A percentile compares a stretch with the other conserved stretches of the same genome.
These are phyloP conservation scores for Eupithecia abbreviata DNA, from an alignment of 2,888 invertebrate genomes.

Conservation along the genomic window DNA sequence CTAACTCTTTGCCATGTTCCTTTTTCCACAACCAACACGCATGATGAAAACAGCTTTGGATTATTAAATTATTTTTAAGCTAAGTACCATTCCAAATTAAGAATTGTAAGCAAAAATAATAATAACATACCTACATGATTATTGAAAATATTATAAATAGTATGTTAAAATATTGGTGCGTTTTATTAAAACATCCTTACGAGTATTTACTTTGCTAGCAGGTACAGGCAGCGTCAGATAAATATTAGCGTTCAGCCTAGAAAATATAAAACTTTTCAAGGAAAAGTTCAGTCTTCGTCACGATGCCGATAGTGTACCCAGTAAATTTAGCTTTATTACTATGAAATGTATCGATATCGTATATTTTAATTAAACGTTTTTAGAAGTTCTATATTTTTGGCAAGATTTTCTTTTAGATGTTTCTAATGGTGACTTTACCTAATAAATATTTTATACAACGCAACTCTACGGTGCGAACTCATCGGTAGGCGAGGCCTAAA, in stretches of 20 bases:
- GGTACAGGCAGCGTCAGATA: neutral
- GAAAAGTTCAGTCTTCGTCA: neutral
- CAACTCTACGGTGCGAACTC: too few species aligned
- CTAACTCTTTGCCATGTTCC: slow-evolving; percentile 77
- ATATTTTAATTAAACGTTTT: neutral
- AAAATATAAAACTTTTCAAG: neutral
- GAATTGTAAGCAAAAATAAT: slow-evolving; percentile 77
- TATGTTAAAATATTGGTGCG: slow-evolving; percentile 59
- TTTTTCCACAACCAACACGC: slow-evolving; percentile 60
- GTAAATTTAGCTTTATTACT: neutral
- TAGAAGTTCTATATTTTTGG: neutral
- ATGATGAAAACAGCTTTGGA: slow-evolving; percentile 63
- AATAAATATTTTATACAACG: neutral
- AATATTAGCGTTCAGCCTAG: neutral
- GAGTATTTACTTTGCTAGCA: neutral
- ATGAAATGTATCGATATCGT: neutral
- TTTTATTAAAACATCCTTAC: slow-evolving; percentile 29
- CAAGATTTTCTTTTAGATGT: neutral
- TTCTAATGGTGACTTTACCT: neutral
- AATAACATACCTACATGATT: slow-evolving; percentile 70
- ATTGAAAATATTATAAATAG: slow-evolving; percentile 77
- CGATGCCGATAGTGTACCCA: neutral
- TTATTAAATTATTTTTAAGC: slow-evolving; percentile 81
- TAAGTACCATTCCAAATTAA: slow-evolving; percentile 83
- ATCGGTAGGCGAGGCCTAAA: too few species aligned